Base-by-base conservation (phyloP, 2,113 vertebrate species). In the Hystrix cristata region DNA sequence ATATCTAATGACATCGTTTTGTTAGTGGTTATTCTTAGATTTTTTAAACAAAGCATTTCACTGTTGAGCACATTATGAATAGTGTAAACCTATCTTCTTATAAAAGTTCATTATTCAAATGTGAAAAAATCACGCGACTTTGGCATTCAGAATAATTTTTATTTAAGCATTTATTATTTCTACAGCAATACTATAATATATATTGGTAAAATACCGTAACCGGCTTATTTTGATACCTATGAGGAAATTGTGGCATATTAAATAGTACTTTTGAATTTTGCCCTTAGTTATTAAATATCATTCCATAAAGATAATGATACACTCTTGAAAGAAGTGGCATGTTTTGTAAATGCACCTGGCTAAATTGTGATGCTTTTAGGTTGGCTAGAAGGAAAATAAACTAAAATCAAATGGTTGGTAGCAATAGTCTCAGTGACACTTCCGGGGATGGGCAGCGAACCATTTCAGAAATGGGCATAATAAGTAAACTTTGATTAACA, bases 401-500 rank as follows among this genome's bases (percentile, higher is more conserved):
- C 78, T 87, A 64, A 78, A 93, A 90, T 84, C 23, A 91, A 81
- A 85, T 74, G 19, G 59, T 82, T 3, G 15, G 12, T 38, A 64
- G 3, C 7, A 74, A 13, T 6, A 86, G 21, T 53, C 53, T 29
- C 16, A 69, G 29, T 74, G 8, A 4, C 43, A 38, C 13, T 55
- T 67, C 21, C 87, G 55, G 94, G 13, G 76, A 82, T 60, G 10
- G 8, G 34, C 38, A 83, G 69, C 38, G 7, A 89, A 55, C 72
- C 62, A 11, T 74, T 90, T 94, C 23, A 74, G 51, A 87, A 93
- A 87, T 93, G 19, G 87, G 11, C 27, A 74, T 48, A 34, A 25
- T 55, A 93, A 95, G 62, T 85, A 82, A 89, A 10, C 29, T 96
- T 90, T 91, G 27, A 90, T 64, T 93, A 86, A 48, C 72, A 91